These are phyloP conservation scores for Punctoribates punctum DNA, from an alignment of 2,888 invertebrate species.

Conservation along the genomic window DNA sequence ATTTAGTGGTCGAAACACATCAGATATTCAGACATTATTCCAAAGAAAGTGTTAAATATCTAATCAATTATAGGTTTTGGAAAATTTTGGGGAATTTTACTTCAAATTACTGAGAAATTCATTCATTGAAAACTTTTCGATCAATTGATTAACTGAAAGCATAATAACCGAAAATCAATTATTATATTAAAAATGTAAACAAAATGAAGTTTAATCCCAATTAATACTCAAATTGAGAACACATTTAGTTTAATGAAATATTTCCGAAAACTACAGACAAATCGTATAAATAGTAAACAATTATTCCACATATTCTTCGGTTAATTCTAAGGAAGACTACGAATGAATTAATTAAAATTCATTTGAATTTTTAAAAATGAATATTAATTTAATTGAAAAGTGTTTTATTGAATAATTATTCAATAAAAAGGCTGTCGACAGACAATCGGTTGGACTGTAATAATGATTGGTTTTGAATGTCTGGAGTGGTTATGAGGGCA, in stretches of 20 bases:
- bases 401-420: not conserved
- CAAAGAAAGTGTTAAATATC: not conserved
- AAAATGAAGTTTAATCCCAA: no score
- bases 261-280: no score
- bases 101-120: not conserved
- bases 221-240: no score
- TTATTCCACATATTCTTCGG: no score
- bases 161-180: no score
- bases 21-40: no score
- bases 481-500: slow-evolving; percentile 12
- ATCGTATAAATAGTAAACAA: no score
- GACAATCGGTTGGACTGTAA: not conserved
- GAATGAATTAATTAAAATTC: no score
- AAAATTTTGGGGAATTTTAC: not conserved
- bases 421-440: not conserved
- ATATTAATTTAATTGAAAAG: not conserved
- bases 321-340: no score
- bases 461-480: not conserved
- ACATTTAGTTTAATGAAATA: no score
- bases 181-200: no score
- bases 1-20: not conserved
- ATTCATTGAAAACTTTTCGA: not conserved
- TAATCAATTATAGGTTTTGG: not conserved
- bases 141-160: not conserved
- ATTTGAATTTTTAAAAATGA: no score